A percentile compares a stretch with the other conserved stretches of the same genome.
These are phyloP conservation scores for Kradibia gibbosae DNA, from an alignment of 1,140 invertebrate genomes.

Conservation along the genomic window DNA sequence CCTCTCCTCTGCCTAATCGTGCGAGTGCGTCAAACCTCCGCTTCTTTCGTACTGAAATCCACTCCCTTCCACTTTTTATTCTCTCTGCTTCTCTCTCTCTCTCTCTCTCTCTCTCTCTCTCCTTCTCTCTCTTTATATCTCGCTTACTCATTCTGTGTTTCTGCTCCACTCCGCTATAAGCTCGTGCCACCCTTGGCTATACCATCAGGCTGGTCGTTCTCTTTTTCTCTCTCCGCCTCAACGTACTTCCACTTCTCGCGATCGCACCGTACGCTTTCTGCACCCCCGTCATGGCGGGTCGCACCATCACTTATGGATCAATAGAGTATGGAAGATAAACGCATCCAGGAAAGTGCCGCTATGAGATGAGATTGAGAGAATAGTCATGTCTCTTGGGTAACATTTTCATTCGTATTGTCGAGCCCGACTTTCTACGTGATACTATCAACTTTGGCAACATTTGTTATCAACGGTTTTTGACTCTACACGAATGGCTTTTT, in stretches of 20 bases:
- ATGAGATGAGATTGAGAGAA: slow-evolving; percentile 47
- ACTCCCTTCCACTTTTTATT: background rate
- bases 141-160: background rate
- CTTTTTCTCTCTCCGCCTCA: background rate
- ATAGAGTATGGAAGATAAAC: slow-evolving; percentile 65
- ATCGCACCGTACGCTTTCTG: background rate
- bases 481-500: too few species aligned
- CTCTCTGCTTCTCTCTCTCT: slow-evolving; percentile 8
- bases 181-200: background rate
- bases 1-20: slow-evolving; percentile 59
- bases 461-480: too few species aligned
- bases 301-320: slow-evolving; percentile 68
- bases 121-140: slow-evolving; percentile 18
- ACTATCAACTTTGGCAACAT: too few species aligned
- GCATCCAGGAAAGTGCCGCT: slow-evolving; percentile 43
- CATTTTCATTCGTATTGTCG: slow-evolving; percentile 10
- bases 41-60: slow-evolving; percentile 50
- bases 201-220: background rate
- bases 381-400: slow-evolving; percentile 38
- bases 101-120: background rate
- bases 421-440: background rate
- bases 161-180: background rate
- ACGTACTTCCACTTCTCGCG: slow-evolving; percentile 8
- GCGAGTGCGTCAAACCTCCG: slow-evolving; percentile 58
- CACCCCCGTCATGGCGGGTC: slow-evolving; percentile 51